Conservation (phyloP, 2,888 invertebrate genomes). For the Cyclophora albipunctata region DNA sequence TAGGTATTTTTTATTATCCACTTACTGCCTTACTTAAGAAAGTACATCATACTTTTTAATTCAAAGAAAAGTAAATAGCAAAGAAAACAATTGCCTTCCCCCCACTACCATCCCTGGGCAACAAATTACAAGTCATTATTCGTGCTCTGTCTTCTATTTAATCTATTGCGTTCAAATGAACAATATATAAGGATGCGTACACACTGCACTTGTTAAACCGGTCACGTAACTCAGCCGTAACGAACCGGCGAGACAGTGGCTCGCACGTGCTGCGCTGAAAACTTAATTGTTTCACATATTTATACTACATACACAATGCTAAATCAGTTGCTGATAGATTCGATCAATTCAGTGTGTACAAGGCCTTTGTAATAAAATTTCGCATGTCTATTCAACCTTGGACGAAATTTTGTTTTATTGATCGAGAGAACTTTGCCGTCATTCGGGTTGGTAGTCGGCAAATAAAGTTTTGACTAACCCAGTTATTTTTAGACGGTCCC, state of each 20-base stretch:
- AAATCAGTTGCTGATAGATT: constrained; percentile 12
- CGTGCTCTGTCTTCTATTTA: too few relatives aligned
- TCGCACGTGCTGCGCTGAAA: constrained; percentile 22
- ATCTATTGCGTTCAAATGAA: constrained; percentile 1
- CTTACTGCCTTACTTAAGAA: too few relatives aligned
- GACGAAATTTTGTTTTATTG: neutral
- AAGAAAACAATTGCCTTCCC: too few relatives aligned
- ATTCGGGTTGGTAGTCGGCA: too few relatives aligned
- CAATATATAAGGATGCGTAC: constrained; percentile 17
- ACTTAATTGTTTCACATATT: constrained; percentile 11
- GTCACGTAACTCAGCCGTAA: constrained; percentile 40
- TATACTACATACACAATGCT: constrained; percentile 8
- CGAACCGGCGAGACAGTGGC: constrained; percentile 39
- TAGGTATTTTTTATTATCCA: too few relatives aligned
- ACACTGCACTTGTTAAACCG: constrained; percentile 23
- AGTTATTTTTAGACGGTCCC: too few relatives aligned
- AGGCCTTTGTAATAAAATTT: neutral
- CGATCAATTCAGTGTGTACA: constrained; percentile 10
- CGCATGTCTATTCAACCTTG: neutral
- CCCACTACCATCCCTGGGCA: too few relatives aligned
- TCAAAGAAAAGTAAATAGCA: too few relatives aligned
- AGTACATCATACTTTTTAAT: too few relatives aligned
- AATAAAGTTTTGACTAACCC: too few relatives aligned
- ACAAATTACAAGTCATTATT: too few relatives aligned
- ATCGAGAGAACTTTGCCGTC: too few relatives aligned